phyloP scores from a whole-genome alignment of 2,113 vertebrate genomes.

The Sorex fumeus region DNA sequence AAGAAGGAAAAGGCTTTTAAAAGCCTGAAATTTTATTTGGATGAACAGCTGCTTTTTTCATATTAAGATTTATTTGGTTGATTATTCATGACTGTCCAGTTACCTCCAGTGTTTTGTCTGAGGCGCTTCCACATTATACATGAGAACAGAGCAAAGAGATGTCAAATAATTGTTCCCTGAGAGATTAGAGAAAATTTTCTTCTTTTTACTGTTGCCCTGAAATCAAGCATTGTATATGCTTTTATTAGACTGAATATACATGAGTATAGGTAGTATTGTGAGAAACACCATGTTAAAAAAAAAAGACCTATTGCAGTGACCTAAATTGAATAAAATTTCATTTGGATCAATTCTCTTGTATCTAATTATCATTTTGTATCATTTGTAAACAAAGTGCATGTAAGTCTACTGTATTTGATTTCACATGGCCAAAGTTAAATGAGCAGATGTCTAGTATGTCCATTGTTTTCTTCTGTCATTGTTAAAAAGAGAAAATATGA shows the following conservation, averaged over 20 bases:
- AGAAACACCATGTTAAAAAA: neutral
- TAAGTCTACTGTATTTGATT: conserved; percentile 49
- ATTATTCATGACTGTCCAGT: neutral
- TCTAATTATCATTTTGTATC: conserved; percentile 47
- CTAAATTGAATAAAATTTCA: neutral
- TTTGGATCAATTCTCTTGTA: conserved; percentile 50
- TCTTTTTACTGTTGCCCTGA: conserved; percentile 32
- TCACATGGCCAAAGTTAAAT: neutral
- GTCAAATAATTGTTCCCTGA: neutral
- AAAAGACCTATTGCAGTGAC: neutral
- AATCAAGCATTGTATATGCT: conserved; percentile 15
- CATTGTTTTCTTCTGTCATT: neutral
- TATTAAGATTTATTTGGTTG: conserved; percentile 42
- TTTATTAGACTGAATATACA: conserved; percentile 13
- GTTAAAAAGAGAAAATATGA: neutral
- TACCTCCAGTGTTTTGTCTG: neutral
- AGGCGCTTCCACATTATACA: neutral
- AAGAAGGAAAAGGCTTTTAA: conserved; percentile 42
- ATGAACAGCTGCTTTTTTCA: neutral
- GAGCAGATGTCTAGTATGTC: neutral
- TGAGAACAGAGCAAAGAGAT: neutral
- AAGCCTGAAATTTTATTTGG: conserved; percentile 25
- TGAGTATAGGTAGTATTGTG: neutral
- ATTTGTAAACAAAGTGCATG: neutral
- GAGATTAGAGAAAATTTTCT: neutral